Conservation (phyloP, 2,113 vertebrate species). For the Heloderma charlesbogerti region DNA sequence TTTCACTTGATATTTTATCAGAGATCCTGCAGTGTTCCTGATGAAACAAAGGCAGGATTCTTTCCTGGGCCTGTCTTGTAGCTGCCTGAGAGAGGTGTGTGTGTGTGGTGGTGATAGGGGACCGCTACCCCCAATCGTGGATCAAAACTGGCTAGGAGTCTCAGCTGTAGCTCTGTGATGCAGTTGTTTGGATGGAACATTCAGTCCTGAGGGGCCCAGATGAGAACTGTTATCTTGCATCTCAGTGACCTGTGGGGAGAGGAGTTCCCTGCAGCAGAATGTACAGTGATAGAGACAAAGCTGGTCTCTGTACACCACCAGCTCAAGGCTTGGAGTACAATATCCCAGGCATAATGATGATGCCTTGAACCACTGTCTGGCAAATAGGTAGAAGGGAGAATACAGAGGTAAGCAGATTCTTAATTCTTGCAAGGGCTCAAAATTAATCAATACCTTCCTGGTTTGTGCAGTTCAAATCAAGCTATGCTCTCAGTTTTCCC, state of each 20-base stretch:
- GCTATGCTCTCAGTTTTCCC: background rate
- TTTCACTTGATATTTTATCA: constrained; percentile 28
- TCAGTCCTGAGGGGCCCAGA: background rate
- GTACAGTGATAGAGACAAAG: too few species aligned
- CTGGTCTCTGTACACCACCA: background rate
- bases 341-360: background rate
- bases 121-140: background rate
- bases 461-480: constrained; percentile 33
- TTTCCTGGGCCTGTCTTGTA: background rate
- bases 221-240: background rate
- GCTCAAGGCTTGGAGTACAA: background rate
- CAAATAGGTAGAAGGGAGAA: background rate
- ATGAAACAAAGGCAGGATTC: constrained; percentile 14
- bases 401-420: constrained; percentile 23
- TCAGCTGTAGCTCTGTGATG: background rate
- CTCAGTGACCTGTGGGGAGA: background rate
- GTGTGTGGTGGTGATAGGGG: too few species aligned
- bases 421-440: background rate
- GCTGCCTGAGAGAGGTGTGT: background rate
- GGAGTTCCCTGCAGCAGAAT: background rate
- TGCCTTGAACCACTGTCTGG: background rate
- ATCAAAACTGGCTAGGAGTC: too few species aligned
- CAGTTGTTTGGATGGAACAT: background rate
- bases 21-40: background rate
- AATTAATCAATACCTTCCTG: background rate